Evolutionary conservation across 2,888 invertebrate species (phyloP).

Genomic region (Blastobasis adustella): DNA sequence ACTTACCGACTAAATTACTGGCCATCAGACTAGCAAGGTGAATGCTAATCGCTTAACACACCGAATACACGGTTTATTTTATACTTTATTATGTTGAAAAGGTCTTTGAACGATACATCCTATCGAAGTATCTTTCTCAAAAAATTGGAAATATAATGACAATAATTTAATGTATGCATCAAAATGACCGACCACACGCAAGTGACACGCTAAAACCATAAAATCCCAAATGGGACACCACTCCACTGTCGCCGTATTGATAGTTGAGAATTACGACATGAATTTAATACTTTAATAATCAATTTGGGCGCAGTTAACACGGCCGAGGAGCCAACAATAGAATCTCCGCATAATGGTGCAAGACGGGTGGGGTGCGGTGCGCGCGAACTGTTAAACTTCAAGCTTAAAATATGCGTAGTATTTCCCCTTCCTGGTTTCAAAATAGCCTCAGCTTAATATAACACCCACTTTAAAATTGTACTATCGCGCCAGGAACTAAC

Average conservation of each 20-base stretch:
- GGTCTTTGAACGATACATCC: too few species aligned
- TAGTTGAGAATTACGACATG: too few species aligned
- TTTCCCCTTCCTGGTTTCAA: slow-evolving; percentile 63
- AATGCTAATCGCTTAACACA: neutral
- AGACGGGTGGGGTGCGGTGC: slow-evolving; percentile 18
- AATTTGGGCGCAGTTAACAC: neutral
- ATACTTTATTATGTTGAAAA: neutral
- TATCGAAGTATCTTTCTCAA: too few species aligned
- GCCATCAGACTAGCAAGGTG: slow-evolving; percentile 5
- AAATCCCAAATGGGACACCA: too few species aligned
- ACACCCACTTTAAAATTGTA: slow-evolving; percentile 50
- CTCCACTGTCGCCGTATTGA: too few species aligned
- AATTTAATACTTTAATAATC: neutral
- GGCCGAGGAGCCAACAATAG: slow-evolving; percentile 1
- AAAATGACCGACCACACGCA: too few species aligned
- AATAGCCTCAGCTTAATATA: slow-evolving; percentile 58
- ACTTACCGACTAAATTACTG: slow-evolving; percentile 2
- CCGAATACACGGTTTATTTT: neutral
- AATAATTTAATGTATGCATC: too few species aligned
- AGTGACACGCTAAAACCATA: too few species aligned
- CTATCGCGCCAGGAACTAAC: slow-evolving; percentile 57
- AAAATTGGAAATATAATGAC: too few species aligned
- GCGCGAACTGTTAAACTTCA: slow-evolving; percentile 28
- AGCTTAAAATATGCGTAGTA: slow-evolving; percentile 50
- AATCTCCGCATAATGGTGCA: slow-evolving; percentile 4